Percentiles rank a stretch among this genome's conserved stretches.
Evolutionary conservation across 2,113 vertebrate genomes (phyloP).

Genomic region (Conger conger): DNA sequence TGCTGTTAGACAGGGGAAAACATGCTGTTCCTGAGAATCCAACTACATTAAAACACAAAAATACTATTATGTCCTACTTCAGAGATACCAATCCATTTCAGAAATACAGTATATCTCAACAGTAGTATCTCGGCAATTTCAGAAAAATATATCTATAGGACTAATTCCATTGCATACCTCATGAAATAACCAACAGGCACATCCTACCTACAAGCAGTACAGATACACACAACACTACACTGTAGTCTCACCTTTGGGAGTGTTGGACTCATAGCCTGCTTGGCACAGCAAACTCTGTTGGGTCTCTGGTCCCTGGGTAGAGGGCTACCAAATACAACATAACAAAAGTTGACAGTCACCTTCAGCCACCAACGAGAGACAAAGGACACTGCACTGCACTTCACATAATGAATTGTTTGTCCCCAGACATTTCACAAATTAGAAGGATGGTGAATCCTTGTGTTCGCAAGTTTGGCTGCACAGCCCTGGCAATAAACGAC

Average conservation of each 20-base stretch:
- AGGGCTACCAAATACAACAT: slow-evolving; percentile 35
- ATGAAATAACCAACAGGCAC: background rate
- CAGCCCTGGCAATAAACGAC: background rate
- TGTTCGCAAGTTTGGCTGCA: background rate
- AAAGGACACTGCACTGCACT: background rate
- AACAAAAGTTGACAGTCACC: background rate
- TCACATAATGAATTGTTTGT: background rate
- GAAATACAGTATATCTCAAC: background rate
- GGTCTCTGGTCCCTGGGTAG: slow-evolving; percentile 43
- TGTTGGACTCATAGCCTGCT: slow-evolving; percentile 56
- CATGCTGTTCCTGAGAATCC: background rate
- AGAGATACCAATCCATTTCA: background rate
- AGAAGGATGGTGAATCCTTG: background rate
- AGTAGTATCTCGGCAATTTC: background rate
- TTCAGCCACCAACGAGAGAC: slow-evolving; percentile 4
- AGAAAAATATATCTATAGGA: too few species aligned
- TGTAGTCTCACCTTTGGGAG: slow-evolving; percentile 67
- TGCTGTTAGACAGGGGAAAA: too few species aligned
- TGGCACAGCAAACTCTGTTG: slow-evolving; percentile 64
- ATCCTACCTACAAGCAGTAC: background rate
- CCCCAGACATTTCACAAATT: background rate
- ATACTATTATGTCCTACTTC: background rate
- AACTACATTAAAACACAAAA: background rate
- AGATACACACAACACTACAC: background rate
- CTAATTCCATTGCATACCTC: background rate